A percentile compares a stretch with the other conserved stretches of the same genome.
These are phyloP conservation scores for Andrena cerasifolii DNA, from an alignment of 1,140 invertebrate genomes.

Conservation along the genomic window DNA sequence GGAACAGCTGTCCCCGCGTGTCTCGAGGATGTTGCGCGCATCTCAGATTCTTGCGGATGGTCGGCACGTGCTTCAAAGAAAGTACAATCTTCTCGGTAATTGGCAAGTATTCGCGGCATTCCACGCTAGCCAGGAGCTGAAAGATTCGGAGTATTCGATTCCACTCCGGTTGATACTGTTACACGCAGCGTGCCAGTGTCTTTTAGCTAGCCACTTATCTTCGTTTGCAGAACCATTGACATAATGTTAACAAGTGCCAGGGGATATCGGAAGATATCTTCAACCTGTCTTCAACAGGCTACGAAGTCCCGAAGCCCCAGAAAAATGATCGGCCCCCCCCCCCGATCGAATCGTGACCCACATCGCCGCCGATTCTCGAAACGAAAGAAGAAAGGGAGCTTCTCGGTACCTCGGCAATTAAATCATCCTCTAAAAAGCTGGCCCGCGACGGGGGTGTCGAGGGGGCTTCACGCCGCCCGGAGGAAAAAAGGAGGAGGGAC, in stretches of 20 bases:
- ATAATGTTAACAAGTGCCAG: too few species aligned
- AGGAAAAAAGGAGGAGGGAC: constrained; percentile 20
- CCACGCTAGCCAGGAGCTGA: not conserved
- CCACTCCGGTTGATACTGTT: too few species aligned
- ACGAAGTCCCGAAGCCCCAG: not conserved
- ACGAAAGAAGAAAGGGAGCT: not conserved
- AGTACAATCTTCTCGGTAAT: not conserved
- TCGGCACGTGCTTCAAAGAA: constrained; percentile 11
- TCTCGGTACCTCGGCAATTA: constrained; percentile 24
- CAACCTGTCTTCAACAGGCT: not conserved
- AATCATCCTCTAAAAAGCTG: constrained; percentile 28
- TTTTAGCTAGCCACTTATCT: too few species aligned
- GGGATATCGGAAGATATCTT: not conserved
- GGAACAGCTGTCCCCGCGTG: constrained; percentile 43
- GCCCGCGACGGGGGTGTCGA: too few species aligned
- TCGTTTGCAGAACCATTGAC: too few species aligned
- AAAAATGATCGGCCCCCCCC: not conserved
- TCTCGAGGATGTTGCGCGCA: constrained; percentile 26
- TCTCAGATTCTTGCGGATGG: constrained; percentile 22
- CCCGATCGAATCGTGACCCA: not conserved
- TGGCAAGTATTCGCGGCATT: not conserved
- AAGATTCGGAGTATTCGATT: not conserved
- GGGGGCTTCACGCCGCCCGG: not conserved
- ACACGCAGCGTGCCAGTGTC: too few species aligned
- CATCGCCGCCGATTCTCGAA: not conserved